Conservation (phyloP, 2,888 invertebrate species). For the Miltochrista miniata region DNA sequence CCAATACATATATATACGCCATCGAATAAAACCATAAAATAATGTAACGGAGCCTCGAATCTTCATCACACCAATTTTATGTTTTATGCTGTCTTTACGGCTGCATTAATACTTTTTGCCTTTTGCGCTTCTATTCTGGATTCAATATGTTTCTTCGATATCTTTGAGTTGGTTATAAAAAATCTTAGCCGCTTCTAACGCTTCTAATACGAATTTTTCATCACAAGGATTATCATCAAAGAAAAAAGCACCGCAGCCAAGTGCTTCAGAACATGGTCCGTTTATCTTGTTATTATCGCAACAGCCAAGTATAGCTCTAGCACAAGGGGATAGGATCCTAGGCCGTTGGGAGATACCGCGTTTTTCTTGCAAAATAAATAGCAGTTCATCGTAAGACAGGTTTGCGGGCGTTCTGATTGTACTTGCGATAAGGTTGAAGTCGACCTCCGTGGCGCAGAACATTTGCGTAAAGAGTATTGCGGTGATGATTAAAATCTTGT, state of each 20-base stretch:
- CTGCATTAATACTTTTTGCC: slow-evolving; percentile 1
- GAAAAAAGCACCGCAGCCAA: slow-evolving; percentile 88
- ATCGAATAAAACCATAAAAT: no score
- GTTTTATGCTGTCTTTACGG: not conserved
- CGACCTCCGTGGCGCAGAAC: slow-evolving; percentile 47
- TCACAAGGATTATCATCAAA: slow-evolving; percentile 91
- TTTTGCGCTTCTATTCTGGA: slow-evolving; percentile 10
- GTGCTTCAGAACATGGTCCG: slow-evolving; percentile 87
- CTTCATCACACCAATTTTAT: not conserved
- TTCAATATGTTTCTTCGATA: slow-evolving; percentile 4
- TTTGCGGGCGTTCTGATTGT: slow-evolving; percentile 59
- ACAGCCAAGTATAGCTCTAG: slow-evolving; percentile 90
- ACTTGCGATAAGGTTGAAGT: slow-evolving; percentile 40
- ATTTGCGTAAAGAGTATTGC: slow-evolving; percentile 42
- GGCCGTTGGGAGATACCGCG: slow-evolving; percentile 42
- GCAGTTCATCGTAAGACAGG: slow-evolving; percentile 59
- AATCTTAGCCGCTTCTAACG: slow-evolving; percentile 73
- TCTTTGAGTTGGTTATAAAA: slow-evolving; percentile 61
- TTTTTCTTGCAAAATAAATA: slow-evolving; percentile 55
- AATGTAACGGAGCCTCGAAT: not conserved
- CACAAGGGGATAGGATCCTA: slow-evolving; percentile 83
- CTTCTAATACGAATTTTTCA: slow-evolving; percentile 82
- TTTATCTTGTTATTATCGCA: slow-evolving; percentile 81
- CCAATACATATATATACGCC: no score
- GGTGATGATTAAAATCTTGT: slow-evolving; percentile 34